These are phyloP conservation scores for Rhegmatorhina hoffmannsi DNA, from an alignment of 2,113 vertebrate species.

Conservation along the genomic window DNA sequence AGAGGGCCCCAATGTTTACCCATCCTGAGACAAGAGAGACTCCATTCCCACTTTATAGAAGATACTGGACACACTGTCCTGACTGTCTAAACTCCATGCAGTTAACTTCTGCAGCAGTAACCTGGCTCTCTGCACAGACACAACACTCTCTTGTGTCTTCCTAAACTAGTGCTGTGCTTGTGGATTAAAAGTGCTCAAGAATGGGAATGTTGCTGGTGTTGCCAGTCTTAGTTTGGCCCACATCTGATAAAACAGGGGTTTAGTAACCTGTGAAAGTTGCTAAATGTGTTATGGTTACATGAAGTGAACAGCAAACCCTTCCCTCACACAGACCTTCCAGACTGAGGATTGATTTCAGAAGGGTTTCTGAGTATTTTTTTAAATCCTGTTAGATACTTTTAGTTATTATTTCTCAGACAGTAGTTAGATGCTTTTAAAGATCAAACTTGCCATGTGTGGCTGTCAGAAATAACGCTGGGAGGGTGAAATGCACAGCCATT, in stretches of 20 bases:
- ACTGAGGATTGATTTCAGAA: background rate
- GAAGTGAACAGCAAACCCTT: background rate
- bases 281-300: background rate
- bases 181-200: background rate
- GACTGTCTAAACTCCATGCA: background rate
- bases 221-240: background rate
- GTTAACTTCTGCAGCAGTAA: background rate
- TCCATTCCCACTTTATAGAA: background rate
- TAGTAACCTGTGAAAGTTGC: background rate
- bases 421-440: background rate
- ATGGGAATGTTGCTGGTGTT: background rate
- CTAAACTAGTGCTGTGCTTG: background rate
- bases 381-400: background rate
- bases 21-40: background rate
- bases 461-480: constrained; percentile 9
- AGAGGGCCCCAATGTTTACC: background rate
- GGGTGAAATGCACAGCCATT: background rate
- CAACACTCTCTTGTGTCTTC: background rate
- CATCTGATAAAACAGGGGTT: background rate
- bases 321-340: background rate
- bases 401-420: background rate
- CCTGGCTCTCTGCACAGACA: background rate
- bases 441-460: background rate
- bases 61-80: background rate
- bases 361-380: background rate